A percentile compares a stretch with the other conserved stretches of the same genome.
phyloP scores from a whole-genome alignment of 2,888 invertebrate species.

The Drosophila lacicola region DNA sequence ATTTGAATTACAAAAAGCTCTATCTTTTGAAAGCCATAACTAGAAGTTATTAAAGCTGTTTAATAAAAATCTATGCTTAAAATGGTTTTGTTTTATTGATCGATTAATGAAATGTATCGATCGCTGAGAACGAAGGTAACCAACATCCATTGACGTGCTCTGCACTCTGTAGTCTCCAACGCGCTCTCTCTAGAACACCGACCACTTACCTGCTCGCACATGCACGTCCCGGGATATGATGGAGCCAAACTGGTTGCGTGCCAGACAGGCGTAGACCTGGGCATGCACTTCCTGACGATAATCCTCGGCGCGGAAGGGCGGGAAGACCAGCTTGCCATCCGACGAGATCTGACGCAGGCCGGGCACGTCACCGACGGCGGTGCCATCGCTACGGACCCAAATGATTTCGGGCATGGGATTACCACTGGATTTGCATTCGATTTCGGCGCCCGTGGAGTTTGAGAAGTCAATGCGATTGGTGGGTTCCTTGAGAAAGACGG shows the following conservation, averaged over 20 bases:
- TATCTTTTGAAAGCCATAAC: too few species aligned
- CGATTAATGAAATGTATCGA: too few species aligned
- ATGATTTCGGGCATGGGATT: constrained; percentile 96
- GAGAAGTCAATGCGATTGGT: constrained; percentile 96
- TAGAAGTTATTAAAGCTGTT: too few species aligned
- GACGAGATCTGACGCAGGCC: constrained; percentile 94
- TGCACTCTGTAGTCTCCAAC: constrained; percentile 38
- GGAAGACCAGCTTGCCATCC: constrained; percentile 97
- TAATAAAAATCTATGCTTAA: background rate
- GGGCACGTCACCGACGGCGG: constrained; percentile 95
- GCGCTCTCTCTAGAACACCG: constrained; percentile 73
- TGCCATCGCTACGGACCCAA: constrained; percentile 96
- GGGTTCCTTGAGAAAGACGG: constrained; percentile 96
- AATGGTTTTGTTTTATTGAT: background rate
- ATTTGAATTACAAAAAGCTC: too few species aligned
- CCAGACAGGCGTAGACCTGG: constrained; percentile 96
- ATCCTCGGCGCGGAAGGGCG: constrained; percentile 96
- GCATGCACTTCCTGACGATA: constrained; percentile 97
- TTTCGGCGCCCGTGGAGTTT: constrained; percentile 96
- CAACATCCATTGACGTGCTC: constrained; percentile 51
- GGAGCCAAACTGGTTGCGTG: constrained; percentile 94
- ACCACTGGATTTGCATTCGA: constrained; percentile 96
- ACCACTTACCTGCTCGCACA: constrained; percentile 94
- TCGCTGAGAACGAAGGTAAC: background rate
- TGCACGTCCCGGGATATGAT: constrained; percentile 97